phyloP scores from a whole-genome alignment of 2,797 vertebrate species.

The Hozukius guyotensis region DNA sequence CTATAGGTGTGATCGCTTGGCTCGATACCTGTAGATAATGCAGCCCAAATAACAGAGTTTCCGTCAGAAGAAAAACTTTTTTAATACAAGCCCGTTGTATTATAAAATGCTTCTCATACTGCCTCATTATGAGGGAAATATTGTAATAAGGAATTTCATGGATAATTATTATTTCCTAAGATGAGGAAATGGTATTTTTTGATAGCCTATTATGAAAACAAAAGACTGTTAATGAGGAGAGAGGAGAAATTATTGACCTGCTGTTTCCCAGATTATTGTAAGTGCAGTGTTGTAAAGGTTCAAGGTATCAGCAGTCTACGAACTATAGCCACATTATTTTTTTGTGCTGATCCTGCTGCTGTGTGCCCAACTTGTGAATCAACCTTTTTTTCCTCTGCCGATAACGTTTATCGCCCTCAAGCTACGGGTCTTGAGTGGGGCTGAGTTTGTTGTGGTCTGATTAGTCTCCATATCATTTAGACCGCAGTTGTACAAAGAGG shows the following conservation, averaged over 20 bases:
- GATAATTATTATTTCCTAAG: neutral
- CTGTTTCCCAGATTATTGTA: neutral
- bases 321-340: slow-evolving; percentile 4
- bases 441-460: slow-evolving; percentile 19
- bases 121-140: neutral
- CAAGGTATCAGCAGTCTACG: neutral
- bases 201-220: neutral
- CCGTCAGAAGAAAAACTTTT: neutral
- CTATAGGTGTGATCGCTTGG: neutral
- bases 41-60: neutral
- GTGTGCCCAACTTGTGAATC: slow-evolving; percentile 26
- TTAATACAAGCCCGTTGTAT: neutral
- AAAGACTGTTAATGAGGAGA: neutral
- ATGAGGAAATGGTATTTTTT: neutral
- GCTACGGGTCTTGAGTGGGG: neutral
- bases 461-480: slow-evolving; percentile 9
- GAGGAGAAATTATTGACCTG: neutral
- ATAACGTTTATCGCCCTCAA: slow-evolving; percentile 17
- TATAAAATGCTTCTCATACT: neutral
- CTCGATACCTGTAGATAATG: neutral
- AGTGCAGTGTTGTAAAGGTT: neutral
- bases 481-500: neutral
- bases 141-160: neutral
- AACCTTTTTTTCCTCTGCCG: slow-evolving; percentile 16
- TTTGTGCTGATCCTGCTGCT: slow-evolving; percentile 41